Base-by-base conservation (phyloP, 2,797 vertebrate genomes). In the Rhinophrynus dorsalis region DNA sequence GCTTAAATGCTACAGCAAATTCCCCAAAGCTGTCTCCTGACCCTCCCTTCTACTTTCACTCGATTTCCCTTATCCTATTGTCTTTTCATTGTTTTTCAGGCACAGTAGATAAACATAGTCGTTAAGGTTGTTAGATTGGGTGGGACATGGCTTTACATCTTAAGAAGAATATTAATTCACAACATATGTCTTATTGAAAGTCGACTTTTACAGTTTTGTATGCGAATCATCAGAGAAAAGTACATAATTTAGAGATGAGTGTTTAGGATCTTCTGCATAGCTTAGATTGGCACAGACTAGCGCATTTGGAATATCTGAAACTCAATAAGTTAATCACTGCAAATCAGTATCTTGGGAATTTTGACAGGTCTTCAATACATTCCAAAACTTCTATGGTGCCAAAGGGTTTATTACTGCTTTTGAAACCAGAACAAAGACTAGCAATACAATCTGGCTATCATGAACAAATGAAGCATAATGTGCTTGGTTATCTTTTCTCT, bases 121-220 rank as follows among this genome's bases (percentile, higher is more conserved):
- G 37, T 69, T 69, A 58, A 52, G 62, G 40, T 58, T 60, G 56
- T 68, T 51, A 50, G 37, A 47, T 33, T 17, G 67, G 67, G 67
- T 52, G 56, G 37, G 67, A 18, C 60, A 32, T 37, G 33, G 7
- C 56, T 32, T 47, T 44, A 29, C 23, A 38, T 50, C 42, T 60
- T 38, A 35, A 24, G 45, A 59, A 13, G 26, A 52, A 60, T 20
- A 12, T 33, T 67, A 67, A 68, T 68, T 60, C 27, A 38, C 27
- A 69, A 59, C 67, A 62, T 40, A 69, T 69, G 67, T 54, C 35
- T 44, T 52, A 30, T 11, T 38, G n/a, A 26, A 13, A 65, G 20
- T 32, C 18, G 12, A 26, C 9, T 62, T 62, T 55, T 61, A 24
- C 45, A 68, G 18, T 29, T 57, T 32, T 50, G 45, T 52, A 52